Evolutionary conservation across 2,888 invertebrate species (phyloP), one percentile per base, ranked within the genome.

Genomic region (Neoascia interrupta): DNA sequence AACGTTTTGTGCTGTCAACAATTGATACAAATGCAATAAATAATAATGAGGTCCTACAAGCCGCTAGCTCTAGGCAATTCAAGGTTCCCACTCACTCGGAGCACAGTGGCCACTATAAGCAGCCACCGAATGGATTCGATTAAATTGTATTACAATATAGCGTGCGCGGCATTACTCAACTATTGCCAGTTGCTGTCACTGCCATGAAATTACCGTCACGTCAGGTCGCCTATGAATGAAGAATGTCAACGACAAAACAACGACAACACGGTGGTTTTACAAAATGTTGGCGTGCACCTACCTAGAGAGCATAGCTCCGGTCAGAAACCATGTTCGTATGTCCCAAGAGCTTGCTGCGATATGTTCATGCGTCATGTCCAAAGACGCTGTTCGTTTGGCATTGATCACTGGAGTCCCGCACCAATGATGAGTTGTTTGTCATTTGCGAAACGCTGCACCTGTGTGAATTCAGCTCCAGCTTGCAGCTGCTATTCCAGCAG

Each of bases 41-140:
- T 79, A 79, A 79, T 72, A 73, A 79, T 79, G 68, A 79, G 79
- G 79, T 79, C 79, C 79, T 73, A 73, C 73, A 73, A 79, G 60
- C 73, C 51, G 2, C 23, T 47, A 49, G 23, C 54, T 70, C 41
- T 56, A 72, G 66, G 13, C 31, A 28, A 61, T 73, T 68, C 73
- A 79, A 79, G 79, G 79, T 73, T 73, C 18, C 79, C 79, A 56
- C 72, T 79, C 79, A 73, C 76, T 70, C 11, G 31, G n/a, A 47
- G 37, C 39, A 13, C 37, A 8, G 21, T 21, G 61, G 31, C 26
- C 49, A 69, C 60, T 60, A 66, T 66, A 58, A 72, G 66, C 31
- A 31, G 41, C 34, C 53, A 64, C 53, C 47, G 31, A n/a, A 31
- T 54, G 64, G 61, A 34, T 72, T 13, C 53, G 79, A 79, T 79